Conservation (phyloP, 2,797 vertebrate species). For the Salmo trutta region DNA sequence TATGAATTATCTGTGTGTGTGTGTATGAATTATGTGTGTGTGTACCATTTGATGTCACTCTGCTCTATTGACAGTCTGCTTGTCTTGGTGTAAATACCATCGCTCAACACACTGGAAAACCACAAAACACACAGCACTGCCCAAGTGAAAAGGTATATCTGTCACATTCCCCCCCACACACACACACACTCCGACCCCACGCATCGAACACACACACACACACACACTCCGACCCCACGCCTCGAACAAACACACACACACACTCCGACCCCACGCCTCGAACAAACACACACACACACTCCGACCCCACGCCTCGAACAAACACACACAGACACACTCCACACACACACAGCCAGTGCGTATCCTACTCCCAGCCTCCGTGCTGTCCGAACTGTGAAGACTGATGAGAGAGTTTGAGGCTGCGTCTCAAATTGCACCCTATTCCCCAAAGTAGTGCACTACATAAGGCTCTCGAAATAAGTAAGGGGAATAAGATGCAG, state of each 20-base stretch:
- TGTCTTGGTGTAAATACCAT: constrained; percentile 7
- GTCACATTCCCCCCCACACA: not conserved
- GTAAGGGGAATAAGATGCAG: not conserved
- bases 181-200: not conserved
- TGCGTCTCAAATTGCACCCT: not conserved
- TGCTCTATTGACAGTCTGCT: constrained; percentile 10
- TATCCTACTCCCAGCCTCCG: not conserved
- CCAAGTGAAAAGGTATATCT: not conserved
- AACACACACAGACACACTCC: no score
- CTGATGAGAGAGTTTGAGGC: no score
- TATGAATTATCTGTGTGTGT: not conserved
- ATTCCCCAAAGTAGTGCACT: not conserved
- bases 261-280: no score
- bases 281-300: no score
- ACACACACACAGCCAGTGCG: no score
- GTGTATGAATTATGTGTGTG: no score
- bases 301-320: no score
- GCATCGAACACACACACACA: no score
- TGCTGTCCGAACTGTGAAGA: constrained; percentile 23
- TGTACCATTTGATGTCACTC: not conserved
- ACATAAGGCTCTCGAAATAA: not conserved
- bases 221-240: no score
- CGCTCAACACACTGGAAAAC: not conserved
- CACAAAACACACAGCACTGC: no score
- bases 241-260: no score